Evolutionary conservation across 2,113 vertebrate species (phyloP), one percentile per base, ranked within the genome.

Genomic region (Gavialis gangeticus): DNA sequence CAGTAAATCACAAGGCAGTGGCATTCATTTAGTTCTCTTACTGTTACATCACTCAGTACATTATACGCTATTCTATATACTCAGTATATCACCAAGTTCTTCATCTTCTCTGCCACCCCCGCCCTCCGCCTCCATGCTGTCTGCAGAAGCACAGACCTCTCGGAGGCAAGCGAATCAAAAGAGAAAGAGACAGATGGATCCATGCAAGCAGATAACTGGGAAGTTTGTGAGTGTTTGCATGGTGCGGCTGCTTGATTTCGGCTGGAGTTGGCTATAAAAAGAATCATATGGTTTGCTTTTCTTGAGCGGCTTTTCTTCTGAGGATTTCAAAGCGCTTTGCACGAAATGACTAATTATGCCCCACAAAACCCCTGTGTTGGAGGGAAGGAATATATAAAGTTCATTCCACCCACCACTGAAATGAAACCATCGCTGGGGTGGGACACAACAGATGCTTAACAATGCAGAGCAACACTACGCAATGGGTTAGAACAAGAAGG

Each of bases 1-100:
- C 95, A 87, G 83, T 98, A 98, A 98, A 98, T 98, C 98, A 97
- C 94, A 89, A 60, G 60, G 94, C 90, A 95, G 94, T 75, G 87
- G 90, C 91, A 97, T 91, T 89, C 96, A 97, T 92, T 94, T 86
- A 97, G 92, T 89, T 93, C 88, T 83, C 88, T 94, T 17, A 2
- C 93, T 92, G 95, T 95, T 97, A 55, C 95, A 97, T 97, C 94
- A 95, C 78, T 95, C 94, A 89, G 91, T 88, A 78, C 77, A 92
- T 96, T 96, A 96, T 93, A 88, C 79, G 73, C 89, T 95, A 87
- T 83, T 83, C 93, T 81, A 64, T 92, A 82, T 37, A 78, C 79
- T 96, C 85, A 82, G 91, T 91, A 84, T 91, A 96, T 96, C 57
- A 56, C 77, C 0, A 2, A 88, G 89, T 28, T 91, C 94, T 95